Base-by-base conservation (phyloP, 2,888 invertebrate genomes). In the Dasypogon diadema region DNA sequence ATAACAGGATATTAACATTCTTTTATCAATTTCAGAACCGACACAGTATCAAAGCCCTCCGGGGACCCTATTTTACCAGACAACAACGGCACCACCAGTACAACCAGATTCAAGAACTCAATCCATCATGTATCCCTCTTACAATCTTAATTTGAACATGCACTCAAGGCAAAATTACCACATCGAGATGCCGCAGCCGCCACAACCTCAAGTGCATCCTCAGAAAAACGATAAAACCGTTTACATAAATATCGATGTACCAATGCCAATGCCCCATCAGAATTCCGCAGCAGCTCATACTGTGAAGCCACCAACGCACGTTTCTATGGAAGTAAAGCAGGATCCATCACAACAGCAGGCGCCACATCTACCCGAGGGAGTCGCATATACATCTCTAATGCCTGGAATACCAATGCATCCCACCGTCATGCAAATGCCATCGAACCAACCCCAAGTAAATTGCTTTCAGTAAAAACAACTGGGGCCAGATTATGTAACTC, bases 31-130 rank as follows among this genome's bases (percentile, higher is more conserved):
- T n/a, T 58, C 82, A 89, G 89, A 89, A 83, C 86, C 88, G 1
- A 85, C 87, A 0, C 88, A 88, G 80, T 89, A 88, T 80, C 84
- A 87, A 72, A 87, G 84, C 76, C 87, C 88, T 16, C 85, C 85
- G 1, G 87, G 87, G 42, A 86, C 88, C 0, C 79, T 86, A 10
- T 89, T 88, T 80, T 89, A 89, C 81, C 87, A 88, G 65, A 87
- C 88, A 0, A 86, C 88, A 14, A 83, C 81, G 46, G 81, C 83
- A 75, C 86, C 87, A 0, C 87, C 87, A 75, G 86, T 85, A 79
- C 83, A 87, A 78, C 83, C 87, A 73, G 88, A 82, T 79, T 75
- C 81, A 72, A 80, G 84, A 75, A 80, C 82, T 26, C 79, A 78
- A 55, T 77, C 85, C 55, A 84, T 84, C 77, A 82, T 86, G 21